Evolutionary conservation across 2,888 invertebrate species (phyloP).

Genomic region (Zonitis immaculata): DNA sequence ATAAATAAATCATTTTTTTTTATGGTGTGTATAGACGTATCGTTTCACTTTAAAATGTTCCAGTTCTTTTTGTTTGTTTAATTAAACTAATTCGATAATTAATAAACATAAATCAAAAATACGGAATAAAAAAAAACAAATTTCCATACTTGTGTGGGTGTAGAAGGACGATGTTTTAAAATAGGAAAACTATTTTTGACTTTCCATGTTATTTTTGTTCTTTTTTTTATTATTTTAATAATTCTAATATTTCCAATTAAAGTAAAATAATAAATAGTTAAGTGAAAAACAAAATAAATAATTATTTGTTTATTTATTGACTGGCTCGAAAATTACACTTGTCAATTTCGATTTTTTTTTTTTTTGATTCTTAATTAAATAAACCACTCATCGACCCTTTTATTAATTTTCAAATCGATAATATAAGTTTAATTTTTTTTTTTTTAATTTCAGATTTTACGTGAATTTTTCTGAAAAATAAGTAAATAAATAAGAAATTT

Average conservation of each 20-base stretch:
- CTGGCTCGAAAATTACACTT: neutral
- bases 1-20: neutral
- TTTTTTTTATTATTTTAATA: too few species aligned
- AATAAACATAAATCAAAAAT: neutral
- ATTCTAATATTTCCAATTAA: too few species aligned
- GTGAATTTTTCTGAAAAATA: neutral
- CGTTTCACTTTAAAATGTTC: neutral
- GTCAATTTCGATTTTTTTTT: too few species aligned
- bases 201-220: neutral
- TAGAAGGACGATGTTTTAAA: slow-evolving; percentile 1
- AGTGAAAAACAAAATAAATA: too few species aligned
- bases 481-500: too few species aligned
- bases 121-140: neutral
- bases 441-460: neutral
- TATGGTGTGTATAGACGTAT: neutral
- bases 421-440: neutral
- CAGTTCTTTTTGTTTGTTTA: neutral
- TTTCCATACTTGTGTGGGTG: neutral
- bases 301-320: neutral
- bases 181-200: neutral
- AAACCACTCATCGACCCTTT: neutral
- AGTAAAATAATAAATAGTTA: too few species aligned
- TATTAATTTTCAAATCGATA: too few species aligned
- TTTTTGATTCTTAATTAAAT: too few species aligned
- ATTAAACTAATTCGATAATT: neutral